These are phyloP conservation scores for Sciurus niger DNA, from an alignment of 2,113 vertebrate genomes.

Conservation along the genomic window DNA sequence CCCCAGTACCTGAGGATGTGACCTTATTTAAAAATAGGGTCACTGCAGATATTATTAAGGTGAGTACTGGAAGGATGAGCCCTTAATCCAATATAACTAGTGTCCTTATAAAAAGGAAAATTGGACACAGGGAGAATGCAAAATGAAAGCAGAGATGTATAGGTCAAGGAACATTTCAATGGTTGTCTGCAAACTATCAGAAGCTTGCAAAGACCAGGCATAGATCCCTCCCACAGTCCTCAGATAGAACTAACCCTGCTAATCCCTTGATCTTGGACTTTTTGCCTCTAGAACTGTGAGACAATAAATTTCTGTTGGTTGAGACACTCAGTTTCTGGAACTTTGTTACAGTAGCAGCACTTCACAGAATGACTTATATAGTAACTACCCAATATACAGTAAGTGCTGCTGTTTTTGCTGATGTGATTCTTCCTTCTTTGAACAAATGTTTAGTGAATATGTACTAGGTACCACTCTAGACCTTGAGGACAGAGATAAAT, in stretches of 20 bases:
- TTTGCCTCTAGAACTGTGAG: slow-evolving; percentile 1
- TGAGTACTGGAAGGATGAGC: background rate
- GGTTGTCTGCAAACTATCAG: background rate
- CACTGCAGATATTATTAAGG: slow-evolving; percentile 5
- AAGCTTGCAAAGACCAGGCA: background rate
- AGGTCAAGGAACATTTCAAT: background rate
- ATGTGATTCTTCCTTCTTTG: background rate
- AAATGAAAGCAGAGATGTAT: background rate
- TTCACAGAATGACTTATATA: background rate
- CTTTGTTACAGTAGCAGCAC: background rate
- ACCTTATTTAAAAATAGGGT: slow-evolving; percentile 21
- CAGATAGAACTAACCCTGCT: background rate
- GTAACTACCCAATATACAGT: background rate
- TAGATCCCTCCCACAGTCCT: background rate
- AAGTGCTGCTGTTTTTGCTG: background rate
- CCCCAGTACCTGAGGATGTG: background rate
- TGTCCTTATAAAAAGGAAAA: background rate
- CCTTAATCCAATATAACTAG: background rate
- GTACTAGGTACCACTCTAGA: background rate
- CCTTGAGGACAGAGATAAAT: background rate
- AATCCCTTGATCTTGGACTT: background rate
- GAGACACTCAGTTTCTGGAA: background rate
- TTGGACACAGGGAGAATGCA: background rate
- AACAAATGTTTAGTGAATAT: slow-evolving; percentile 8
- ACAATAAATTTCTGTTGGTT: background rate